Evolutionary conservation across 2,113 vertebrate genomes (phyloP).

Genomic region (Murina feae): DNA sequence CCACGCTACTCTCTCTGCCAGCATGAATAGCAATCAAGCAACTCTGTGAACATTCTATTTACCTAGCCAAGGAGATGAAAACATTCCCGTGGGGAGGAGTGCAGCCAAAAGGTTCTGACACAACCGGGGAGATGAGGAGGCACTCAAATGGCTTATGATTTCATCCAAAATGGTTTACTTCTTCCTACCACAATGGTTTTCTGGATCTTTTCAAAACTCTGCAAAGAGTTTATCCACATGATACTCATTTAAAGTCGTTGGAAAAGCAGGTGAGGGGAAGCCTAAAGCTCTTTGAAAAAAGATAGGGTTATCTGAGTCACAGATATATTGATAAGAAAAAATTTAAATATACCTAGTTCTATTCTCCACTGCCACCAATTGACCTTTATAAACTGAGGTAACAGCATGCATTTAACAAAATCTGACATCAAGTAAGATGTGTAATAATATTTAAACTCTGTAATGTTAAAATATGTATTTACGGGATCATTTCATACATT

Average conservation of each 20-base stretch:
- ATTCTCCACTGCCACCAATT: neutral
- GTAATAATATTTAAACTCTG: constrained; percentile 69
- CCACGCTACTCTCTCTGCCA: constrained; percentile 25
- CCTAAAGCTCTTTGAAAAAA: constrained; percentile 64
- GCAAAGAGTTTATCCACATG: constrained; percentile 73
- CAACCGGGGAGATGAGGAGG: constrained; percentile 47
- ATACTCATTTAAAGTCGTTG: constrained; percentile 74
- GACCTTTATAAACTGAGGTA: constrained; percentile 58
- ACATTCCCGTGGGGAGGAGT: constrained; percentile 30
- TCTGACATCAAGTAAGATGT: constrained; percentile 61
- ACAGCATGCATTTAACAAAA: constrained; percentile 49
- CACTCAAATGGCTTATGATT: constrained; percentile 68
- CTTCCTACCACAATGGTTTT: constrained; percentile 52
- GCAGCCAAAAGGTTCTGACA: constrained; percentile 63
- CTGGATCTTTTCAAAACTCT: constrained; percentile 70
- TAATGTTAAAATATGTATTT: constrained; percentile 73
- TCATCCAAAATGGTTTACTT: constrained; percentile 57
- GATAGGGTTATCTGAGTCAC: constrained; percentile 53
- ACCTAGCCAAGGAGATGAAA: constrained; percentile 66
- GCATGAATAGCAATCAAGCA: constrained; percentile 65
- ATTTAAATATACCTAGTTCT: constrained; percentile 48
- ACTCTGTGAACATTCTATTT: constrained; percentile 44
- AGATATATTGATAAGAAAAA: constrained; percentile 53
- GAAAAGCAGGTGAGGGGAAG: constrained; percentile 12
- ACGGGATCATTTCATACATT: constrained; percentile 60